These are phyloP conservation scores for Venustaconcha ellipsiformis DNA, from an alignment of 1,140 invertebrate species.

Conservation along the genomic window DNA sequence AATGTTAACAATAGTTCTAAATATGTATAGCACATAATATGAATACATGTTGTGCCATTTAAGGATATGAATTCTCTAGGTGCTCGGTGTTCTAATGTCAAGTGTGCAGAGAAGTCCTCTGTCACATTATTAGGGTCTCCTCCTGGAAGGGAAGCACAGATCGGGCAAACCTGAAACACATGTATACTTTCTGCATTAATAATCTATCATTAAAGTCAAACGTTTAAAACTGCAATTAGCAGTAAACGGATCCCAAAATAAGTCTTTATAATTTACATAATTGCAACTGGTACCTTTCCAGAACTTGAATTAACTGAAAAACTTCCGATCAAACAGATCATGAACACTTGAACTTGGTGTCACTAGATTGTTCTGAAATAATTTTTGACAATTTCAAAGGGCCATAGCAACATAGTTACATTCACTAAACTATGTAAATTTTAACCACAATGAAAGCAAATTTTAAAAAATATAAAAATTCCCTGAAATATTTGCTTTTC, in stretches of 20 bases:
- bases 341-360: not conserved
- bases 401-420: too few relatives aligned
- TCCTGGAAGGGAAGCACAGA: conserved; percentile 94
- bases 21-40: too few relatives aligned
- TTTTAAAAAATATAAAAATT: too few relatives aligned
- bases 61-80: conserved; percentile 68
- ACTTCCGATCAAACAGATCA: not conserved
- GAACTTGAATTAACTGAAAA: not conserved
- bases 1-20: too few relatives aligned
- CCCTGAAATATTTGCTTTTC: too few relatives aligned
- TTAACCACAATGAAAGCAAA: too few relatives aligned
- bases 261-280: not conserved
- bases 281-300: not conserved
- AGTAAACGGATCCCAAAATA: not conserved
- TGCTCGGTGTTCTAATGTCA: conserved; percentile 88
- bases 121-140: conserved; percentile 98
- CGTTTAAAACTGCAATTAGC: not conserved
- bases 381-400: too few relatives aligned
- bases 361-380: too few relatives aligned
- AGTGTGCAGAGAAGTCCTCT: conserved; percentile 96
- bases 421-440: too few relatives aligned
- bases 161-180: conserved; percentile 83
- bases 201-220: not conserved
- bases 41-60: not conserved
- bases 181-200: not conserved